These are phyloP conservation scores for Syndactyla subalaris DNA, from an alignment of 2,797 vertebrate genomes.

Conservation along the genomic window DNA sequence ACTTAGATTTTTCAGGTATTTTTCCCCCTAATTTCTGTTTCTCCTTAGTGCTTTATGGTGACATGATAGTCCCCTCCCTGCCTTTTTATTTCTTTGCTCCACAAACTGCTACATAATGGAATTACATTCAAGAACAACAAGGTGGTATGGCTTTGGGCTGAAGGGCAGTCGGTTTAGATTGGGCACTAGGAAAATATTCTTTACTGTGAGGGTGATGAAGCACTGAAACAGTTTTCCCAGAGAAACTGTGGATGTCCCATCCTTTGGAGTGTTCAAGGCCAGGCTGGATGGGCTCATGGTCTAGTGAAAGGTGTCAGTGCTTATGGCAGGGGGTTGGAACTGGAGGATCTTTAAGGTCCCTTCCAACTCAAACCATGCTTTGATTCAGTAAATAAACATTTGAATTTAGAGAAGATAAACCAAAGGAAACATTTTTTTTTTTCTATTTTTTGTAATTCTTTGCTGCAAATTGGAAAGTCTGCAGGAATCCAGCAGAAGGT, in stretches of 20 bases:
- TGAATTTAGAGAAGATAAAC: not conserved
- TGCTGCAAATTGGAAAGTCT: not conserved
- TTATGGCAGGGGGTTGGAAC: not conserved
- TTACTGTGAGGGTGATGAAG: not conserved
- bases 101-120: not conserved
- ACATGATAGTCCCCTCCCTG: not conserved
- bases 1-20: not conserved
- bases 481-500: not conserved
- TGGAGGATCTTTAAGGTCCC: not conserved
- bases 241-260: not conserved
- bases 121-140: not conserved
- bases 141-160: not conserved
- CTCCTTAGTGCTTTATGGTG: not conserved
- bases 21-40: not conserved
- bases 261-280: not conserved
- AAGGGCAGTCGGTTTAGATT: not conserved
- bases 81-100: not conserved
- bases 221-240: not conserved
- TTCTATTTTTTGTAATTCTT: not conserved
- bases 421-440: not conserved
- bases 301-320: not conserved
- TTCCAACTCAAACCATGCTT: not conserved
- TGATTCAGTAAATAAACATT: not conserved
- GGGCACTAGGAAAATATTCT: not conserved
- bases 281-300: no score